phyloP scores from a whole-genome alignment of 30 jellyfish, hydroid and myxozoan species.

The Hydractinia echinata region DNA sequence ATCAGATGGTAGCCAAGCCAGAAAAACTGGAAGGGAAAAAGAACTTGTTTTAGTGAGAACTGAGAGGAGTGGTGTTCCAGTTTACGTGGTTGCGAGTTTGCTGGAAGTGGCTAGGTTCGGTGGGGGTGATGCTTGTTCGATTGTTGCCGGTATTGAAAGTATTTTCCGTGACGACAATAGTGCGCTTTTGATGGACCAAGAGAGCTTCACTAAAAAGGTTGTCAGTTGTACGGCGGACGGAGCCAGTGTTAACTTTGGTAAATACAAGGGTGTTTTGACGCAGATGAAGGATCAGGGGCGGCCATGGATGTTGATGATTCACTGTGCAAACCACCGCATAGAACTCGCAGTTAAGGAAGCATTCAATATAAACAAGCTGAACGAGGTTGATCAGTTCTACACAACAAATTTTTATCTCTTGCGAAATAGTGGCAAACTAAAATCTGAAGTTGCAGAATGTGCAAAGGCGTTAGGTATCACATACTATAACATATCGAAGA shows the following conservation, averaged over 20 bases:
- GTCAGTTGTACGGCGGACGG: neutral
- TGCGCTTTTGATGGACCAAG: too few relatives aligned
- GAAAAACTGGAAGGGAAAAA: too few relatives aligned
- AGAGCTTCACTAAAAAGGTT: neutral
- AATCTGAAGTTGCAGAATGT: slow-evolving; percentile 22
- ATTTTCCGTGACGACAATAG: neutral
- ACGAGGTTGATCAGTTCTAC: slow-evolving; percentile 35
- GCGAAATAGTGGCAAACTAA: slow-evolving; percentile 23
- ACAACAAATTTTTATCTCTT: slow-evolving; percentile 25
- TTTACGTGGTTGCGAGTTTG: neutral
- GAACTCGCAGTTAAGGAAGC: slow-evolving; percentile 35
- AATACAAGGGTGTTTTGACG: neutral
- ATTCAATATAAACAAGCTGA: slow-evolving; percentile 13
- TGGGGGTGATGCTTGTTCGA: slow-evolving; percentile 27
- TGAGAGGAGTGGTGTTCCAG: too few relatives aligned
- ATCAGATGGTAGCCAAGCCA: too few relatives aligned
- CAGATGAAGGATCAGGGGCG: slow-evolving; percentile 11
- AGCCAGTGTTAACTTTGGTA: too few relatives aligned
- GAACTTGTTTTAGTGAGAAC: too few relatives aligned
- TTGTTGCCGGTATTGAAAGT: slow-evolving; percentile 18
- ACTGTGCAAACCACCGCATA: neutral
- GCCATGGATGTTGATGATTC: slow-evolving; percentile 43
- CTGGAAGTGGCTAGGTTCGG: slow-evolving; percentile 31
- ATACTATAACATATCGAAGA: slow-evolving; percentile 23
- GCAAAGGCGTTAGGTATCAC: slow-evolving; percentile 42